Base-by-base conservation (phyloP, 2,797 vertebrate genomes). In the Gymnothorax reevesii region DNA sequence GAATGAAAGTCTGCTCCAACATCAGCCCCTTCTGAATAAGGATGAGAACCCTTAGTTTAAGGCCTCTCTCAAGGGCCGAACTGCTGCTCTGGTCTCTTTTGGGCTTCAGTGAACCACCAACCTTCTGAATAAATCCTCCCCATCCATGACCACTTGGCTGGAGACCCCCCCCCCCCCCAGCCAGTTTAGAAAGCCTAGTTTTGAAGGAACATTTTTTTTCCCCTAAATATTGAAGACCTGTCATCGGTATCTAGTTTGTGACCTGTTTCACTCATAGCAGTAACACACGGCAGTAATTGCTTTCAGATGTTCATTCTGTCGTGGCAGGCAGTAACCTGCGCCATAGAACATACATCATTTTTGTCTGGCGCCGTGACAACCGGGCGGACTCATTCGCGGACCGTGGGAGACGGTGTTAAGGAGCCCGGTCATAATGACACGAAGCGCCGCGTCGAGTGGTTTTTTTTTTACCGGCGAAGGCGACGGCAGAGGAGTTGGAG, bases 281-380 rank as follows among this genome's bases (percentile, higher is more conserved):
- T 54, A 86, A 64, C 85, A 88, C 84, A 88, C 83, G 86, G 77
- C 87, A 84, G 71, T 89, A 90, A 90, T 89, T 86, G 87, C 86
- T 71, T 85, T 88, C 73, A 84, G 87, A 90, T 88, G 86, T 83
- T 82, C 73, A 27, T 89, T 87, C 85, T 90, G 88, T 86, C 49
- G 83, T 86, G 87, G 86, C 82, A 83, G 59, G 77, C 73, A 79
- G 84, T 85, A 88, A 85, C 80, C 77, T 83, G 84, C 22, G 83
- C 71, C 85, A 79, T 84, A 83, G 86, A 87, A 69, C 84, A 87
- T 84, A 85, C 55, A 82, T 88, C 64, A 55, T 87, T 88, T 87
- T 87, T 83, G 83, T 52, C 60, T 80, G 64, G 59, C 12, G 59
- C 33, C 20, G 33, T 64, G 57, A 52, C 27, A 49, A 42, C n/a